Base-by-base conservation (phyloP, 2,888 invertebrate genomes). In the Eilema depressum region DNA sequence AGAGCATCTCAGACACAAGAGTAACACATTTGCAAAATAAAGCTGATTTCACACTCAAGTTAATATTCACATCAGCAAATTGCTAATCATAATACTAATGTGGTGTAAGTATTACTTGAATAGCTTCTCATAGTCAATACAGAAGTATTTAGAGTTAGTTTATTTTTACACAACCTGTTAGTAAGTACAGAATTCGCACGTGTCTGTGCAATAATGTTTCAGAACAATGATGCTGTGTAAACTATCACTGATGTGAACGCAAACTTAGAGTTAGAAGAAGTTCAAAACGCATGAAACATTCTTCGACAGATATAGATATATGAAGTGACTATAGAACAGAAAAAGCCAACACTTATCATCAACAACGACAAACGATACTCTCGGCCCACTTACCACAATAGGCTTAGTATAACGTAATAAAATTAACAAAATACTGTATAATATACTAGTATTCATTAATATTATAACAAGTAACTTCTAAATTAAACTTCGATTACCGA, bases 401-500 rank as follows among this genome's bases (percentile, higher is more conserved):
- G 88, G 91, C 89, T 87, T 88, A 88, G 84, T 87, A 90, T 83
- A 89, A 88, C 86, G 86, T 85, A 88, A 89, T 86, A 83, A 88
- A 87, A 90, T 87, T 85, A 89, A 91, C 85, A 90, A 92, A 89
- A 89, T 90, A 91, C 89, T 87, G 89, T 86, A 87, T 89, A n/a
- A 86, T 89, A 86, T 86, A 87, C 86, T 89, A 91, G 86, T 73
- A 86, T 88, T 83, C 70, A 78, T 82, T 89, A 91, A 90, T 81
- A 88, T 88, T 88, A 90, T 90, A 91, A 91, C 91, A 91, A 91
- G 86, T 92, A 88, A 92, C 92, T 92, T 89, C 91, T 91, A 92
- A 92, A 92, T 90, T 87, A 91, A 91, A 91, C 92, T 88, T 90
- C 91, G 87, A 84, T 93, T 94, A 93, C 93, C 93, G 89, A 94